phyloP scores from a whole-genome alignment of 2,888 invertebrate genomes.

The Cantharis rustica region DNA sequence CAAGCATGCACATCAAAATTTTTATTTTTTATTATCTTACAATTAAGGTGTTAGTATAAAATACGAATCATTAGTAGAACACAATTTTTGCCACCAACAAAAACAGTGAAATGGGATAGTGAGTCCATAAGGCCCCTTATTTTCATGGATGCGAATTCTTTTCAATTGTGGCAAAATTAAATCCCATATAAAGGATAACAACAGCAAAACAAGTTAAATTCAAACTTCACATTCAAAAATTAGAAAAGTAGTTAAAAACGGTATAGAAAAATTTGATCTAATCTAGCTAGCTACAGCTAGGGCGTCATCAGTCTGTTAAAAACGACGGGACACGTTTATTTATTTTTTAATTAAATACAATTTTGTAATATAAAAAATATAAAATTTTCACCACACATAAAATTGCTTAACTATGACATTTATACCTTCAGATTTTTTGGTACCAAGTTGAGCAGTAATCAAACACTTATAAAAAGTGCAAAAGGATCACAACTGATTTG shows the following conservation, averaged over 20 bases:
- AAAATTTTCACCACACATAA: conserved; percentile 1
- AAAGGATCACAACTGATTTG: background rate
- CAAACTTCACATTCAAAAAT: background rate
- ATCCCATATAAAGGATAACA: background rate
- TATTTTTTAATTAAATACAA: background rate
- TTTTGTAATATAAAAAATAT: conserved; percentile 5
- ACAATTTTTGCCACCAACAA: background rate
- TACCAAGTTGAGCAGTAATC: background rate
- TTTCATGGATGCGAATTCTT: background rate
- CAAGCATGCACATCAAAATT: background rate
- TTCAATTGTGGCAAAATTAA: background rate
- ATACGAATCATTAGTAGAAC: background rate
- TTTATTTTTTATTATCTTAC: background rate
- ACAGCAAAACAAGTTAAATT: background rate
- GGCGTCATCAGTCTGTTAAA: conserved; percentile 1
- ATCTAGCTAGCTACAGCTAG: background rate
- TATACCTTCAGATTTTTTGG: background rate
- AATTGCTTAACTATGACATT: background rate
- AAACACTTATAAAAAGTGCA: background rate
- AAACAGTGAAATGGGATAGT: background rate
- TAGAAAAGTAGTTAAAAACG: background rate
- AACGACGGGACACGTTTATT: background rate
- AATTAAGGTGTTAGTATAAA: conserved; percentile 4
- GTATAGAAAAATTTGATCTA: background rate
- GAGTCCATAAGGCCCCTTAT: conserved; percentile 2